These are phyloP conservation scores for Campoletis raptor DNA, from an alignment of 2,888 invertebrate genomes.

Conservation along the genomic window DNA sequence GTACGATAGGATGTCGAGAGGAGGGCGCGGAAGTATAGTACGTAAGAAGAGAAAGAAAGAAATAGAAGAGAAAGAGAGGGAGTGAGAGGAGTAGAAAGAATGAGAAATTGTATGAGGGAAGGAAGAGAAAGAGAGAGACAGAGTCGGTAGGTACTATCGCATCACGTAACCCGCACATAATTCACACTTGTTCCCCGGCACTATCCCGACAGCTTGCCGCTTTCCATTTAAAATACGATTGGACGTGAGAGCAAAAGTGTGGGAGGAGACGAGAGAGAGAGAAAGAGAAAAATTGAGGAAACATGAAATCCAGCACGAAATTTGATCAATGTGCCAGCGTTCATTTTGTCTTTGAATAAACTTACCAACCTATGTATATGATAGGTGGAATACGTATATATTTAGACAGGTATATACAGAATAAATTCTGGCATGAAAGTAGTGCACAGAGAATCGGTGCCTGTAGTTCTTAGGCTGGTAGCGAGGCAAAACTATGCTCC, in stretches of 20 bases:
- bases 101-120: conserved; percentile 1
- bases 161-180: conserved; percentile 70
- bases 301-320: conserved; percentile 62
- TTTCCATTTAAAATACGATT: conserved; percentile 67
- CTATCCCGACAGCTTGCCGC: conserved; percentile 66
- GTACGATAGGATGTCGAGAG: conserved; percentile 47
- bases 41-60: not conserved
- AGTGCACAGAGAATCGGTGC: conserved; percentile 31
- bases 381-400: not conserved
- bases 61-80: not conserved
- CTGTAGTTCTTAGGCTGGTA: conserved; percentile 12
- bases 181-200: conserved; percentile 67
- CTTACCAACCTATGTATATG: conserved; percentile 20
- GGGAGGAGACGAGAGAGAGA: conserved; percentile 4
- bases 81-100: not conserved
- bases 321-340: conserved; percentile 64
- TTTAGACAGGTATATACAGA: not conserved
- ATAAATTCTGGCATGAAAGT: conserved; percentile 33
- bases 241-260: conserved; percentile 43
- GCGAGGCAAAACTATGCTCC: conserved; percentile 8
- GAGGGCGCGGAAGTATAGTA: not conserved
- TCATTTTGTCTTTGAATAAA: conserved; percentile 63
- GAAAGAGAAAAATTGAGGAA: conserved; percentile 60
- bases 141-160: conserved; percentile 60
- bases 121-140: conserved; percentile 18